Conservation (phyloP, 2,888 invertebrate genomes). For the Thera obeliscata region DNA sequence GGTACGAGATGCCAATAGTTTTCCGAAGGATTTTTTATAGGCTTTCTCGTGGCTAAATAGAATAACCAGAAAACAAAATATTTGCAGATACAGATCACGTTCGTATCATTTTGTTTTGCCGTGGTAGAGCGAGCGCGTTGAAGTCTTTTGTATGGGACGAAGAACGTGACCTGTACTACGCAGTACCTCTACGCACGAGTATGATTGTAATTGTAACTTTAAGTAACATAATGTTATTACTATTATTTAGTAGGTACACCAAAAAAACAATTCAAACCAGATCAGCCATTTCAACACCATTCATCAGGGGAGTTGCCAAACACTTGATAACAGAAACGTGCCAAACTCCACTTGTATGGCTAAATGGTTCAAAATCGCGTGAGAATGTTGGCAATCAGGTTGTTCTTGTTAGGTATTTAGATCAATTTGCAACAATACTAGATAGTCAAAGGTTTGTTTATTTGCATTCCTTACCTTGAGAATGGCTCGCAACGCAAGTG, state of each 20-base stretch:
- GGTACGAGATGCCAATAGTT: background rate
- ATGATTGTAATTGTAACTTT: no score
- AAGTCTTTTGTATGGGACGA: constrained; percentile 24
- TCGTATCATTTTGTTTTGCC: background rate
- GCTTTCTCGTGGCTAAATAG: background rate
- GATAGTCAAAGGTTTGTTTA: constrained; percentile 13
- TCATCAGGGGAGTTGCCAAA: background rate
- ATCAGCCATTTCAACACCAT: background rate
- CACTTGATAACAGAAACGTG: constrained; percentile 5
- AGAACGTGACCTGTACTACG: background rate
- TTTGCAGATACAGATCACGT: background rate
- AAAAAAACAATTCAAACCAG: background rate
- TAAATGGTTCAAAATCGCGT: constrained; percentile 17
- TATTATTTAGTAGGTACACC: background rate
- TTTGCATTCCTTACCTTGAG: constrained; percentile 13
- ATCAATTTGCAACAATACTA: constrained; percentile 17
- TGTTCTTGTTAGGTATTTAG: constrained; percentile 17
- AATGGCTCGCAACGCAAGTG: background rate
- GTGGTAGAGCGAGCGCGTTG: constrained; percentile 25
- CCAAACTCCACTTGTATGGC: constrained; percentile 18
- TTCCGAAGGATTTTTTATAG: background rate
- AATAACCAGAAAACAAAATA: background rate
- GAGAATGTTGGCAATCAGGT: constrained; percentile 25
- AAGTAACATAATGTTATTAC: no score
- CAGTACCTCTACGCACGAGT: no score